Evolutionary conservation across 2,888 invertebrate genomes (phyloP).

Genomic region (Xylota segnis): DNA sequence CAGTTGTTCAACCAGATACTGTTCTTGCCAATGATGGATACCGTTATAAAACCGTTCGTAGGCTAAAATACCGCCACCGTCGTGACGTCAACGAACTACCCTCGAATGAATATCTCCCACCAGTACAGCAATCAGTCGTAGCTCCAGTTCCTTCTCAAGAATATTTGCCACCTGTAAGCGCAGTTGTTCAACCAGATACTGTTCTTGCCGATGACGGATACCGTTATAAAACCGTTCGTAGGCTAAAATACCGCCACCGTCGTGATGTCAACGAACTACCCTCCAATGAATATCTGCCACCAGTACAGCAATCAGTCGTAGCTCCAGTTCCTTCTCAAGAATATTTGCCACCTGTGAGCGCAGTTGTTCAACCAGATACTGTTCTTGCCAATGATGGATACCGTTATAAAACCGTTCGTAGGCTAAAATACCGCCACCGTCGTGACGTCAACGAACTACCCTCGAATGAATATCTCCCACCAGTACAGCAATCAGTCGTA

Average conservation of each 20-base stretch:
- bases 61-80: constrained; percentile 79
- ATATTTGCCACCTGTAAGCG: constrained; percentile 64
- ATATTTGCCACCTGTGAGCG: constrained; percentile 36
- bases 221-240: constrained; percentile 81
- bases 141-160: constrained; percentile 79
- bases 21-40: constrained; percentile 80
- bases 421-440: constrained; percentile 77
- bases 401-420: constrained; percentile 81
- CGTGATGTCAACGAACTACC: constrained; percentile 80
- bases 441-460: constrained; percentile 81
- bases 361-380: constrained; percentile 20
- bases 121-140: constrained; percentile 43
- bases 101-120: constrained; percentile 79
- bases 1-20: constrained; percentile 64
- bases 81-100: constrained; percentile 81
- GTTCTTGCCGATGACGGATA: constrained; percentile 81
- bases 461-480: constrained; percentile 81
- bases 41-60: constrained; percentile 82
- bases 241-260: constrained; percentile 64
- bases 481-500: constrained; percentile 74
- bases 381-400: constrained; percentile 80
- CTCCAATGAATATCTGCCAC: constrained; percentile 80
- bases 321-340: constrained; percentile 42
- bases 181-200: constrained; percentile 57
- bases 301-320: constrained; percentile 55